A percentile compares a stretch with the other conserved stretches of the same genome.
Conservation (phyloP, 1,140 invertebrate species). For the Conopomorpha cramerella region DNA sequence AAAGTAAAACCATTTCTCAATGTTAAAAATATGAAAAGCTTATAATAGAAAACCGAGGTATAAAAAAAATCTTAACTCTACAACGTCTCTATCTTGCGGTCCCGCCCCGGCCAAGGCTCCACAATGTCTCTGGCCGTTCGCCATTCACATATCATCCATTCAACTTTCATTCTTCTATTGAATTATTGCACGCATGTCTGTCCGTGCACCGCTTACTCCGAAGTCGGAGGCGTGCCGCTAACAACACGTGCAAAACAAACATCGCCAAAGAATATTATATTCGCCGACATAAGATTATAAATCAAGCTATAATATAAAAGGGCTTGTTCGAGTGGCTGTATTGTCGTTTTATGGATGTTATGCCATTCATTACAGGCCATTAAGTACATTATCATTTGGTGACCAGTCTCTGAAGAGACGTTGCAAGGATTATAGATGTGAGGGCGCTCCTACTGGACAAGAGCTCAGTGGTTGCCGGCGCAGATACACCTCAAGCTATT, state of each 20-base stretch:
- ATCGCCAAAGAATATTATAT: constrained; percentile 8
- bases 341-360: constrained; percentile 57
- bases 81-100: too few species aligned
- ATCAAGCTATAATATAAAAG: constrained; percentile 49
- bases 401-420: constrained; percentile 18
- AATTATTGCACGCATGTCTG: not conserved
- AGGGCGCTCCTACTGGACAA: constrained; percentile 15
- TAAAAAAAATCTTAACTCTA: too few species aligned
- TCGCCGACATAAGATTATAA: constrained; percentile 36
- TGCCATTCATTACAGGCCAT: constrained; percentile 55
- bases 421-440: constrained; percentile 7
- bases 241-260: constrained; percentile 44
- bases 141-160: too few species aligned
- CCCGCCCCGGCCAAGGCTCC: too few species aligned
- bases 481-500: constrained; percentile 35
- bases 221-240: constrained; percentile 17
- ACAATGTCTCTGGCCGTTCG: too few species aligned
- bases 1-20: too few species aligned
- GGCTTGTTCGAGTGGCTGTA: constrained; percentile 48
- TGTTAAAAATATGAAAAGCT: too few species aligned
- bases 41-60: too few species aligned
- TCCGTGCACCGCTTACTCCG: too few species aligned
- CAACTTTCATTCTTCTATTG: not conserved
- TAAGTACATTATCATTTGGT: constrained; percentile 47
- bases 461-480: constrained; percentile 18